phyloP scores from a whole-genome alignment of 1,140 invertebrate genomes.

The Cotesia typhae region DNA sequence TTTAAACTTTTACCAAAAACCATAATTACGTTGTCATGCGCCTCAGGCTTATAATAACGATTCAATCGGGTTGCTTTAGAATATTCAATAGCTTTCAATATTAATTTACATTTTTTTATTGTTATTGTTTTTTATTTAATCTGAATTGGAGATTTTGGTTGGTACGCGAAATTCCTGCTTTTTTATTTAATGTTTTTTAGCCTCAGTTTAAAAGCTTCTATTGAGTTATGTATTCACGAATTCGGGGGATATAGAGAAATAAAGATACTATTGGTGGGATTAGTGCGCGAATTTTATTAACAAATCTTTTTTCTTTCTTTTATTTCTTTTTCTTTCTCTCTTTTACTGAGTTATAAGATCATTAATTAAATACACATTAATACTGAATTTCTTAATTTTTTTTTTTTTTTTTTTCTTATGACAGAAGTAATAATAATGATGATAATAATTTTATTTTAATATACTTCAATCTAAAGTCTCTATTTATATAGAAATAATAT shows the following conservation, averaged over 20 bases:
- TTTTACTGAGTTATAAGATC: background rate
- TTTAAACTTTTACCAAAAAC: conserved; percentile 3
- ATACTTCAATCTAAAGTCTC: conserved; percentile 1
- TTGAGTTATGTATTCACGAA: background rate
- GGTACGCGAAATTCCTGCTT: too few species aligned
- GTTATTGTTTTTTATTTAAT: background rate
- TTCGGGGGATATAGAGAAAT: background rate
- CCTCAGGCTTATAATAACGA: conserved; percentile 6
- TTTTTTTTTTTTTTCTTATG: background rate
- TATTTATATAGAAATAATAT: conserved; percentile 7
- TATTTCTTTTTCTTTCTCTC: background rate
- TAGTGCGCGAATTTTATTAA: conserved; percentile 15
- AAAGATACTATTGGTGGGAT: background rate
- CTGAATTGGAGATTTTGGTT: background rate
- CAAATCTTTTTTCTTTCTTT: background rate
- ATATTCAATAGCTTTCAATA: conserved; percentile 14
- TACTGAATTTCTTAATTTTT: background rate
- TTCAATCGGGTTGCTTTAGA: conserved; percentile 10
- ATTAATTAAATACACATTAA: conserved; percentile 10
- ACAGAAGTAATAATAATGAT: too few species aligned
- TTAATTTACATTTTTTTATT: background rate
- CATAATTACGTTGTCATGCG: conserved; percentile 20
- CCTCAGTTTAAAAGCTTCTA: background rate
- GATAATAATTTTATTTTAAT: background rate
- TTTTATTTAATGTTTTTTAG: too few species aligned